Base-by-base conservation (phyloP, 2,797 vertebrate species). In the Myoxocephalus aenaeus region DNA sequence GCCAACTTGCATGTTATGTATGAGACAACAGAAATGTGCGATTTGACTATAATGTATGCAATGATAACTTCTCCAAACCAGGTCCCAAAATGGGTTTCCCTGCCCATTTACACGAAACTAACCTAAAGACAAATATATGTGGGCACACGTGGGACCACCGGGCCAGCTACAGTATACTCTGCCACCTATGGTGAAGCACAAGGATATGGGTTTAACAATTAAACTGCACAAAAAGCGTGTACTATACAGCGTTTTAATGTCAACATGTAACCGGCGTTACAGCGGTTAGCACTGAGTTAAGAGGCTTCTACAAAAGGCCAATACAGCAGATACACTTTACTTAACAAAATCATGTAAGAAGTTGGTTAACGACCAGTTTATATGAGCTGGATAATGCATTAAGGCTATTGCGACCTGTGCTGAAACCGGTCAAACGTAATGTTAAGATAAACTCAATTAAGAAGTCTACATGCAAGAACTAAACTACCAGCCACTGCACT, bases 301-400 rank as follows among this genome's bases (percentile, higher is more conserved):
- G 5, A 29, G 5, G 3, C 9, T 46, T 38, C 1, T 61, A 4
- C 4, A 4, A 9, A 9, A 36, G 44, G 1, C 38, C n/a, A 40
- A 17, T 38, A 42, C 18, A 48, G 7, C 7, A 56, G 34, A 54
- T 18, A 3, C 22, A 57, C 20, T 18, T 2, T 15, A 44, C 14
- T 20, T 17, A 0, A n/a, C 1, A 3, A n/a, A 46, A 18, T 8
- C 15, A 8, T 25, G 4, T 4, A 7, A 6, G 1, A 27, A 17
- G 4, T 14, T 11, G 9, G n/a, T 12, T 3, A 54, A 2, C 5
- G 0, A 5, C 0, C 1, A 6, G 15, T 27, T 22, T 2, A 0
- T 2, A 0, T n/a, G 1, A 29, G 1, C 17, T 20, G 29, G 9
- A 2, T 18, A 20, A 10, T 14, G 0, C 6, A 50, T 7, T 54